Evolutionary conservation across 2,113 vertebrate genomes (phyloP), one percentile per base, ranked within the genome.

Genomic region (Psilopogon haemacephalus): DNA sequence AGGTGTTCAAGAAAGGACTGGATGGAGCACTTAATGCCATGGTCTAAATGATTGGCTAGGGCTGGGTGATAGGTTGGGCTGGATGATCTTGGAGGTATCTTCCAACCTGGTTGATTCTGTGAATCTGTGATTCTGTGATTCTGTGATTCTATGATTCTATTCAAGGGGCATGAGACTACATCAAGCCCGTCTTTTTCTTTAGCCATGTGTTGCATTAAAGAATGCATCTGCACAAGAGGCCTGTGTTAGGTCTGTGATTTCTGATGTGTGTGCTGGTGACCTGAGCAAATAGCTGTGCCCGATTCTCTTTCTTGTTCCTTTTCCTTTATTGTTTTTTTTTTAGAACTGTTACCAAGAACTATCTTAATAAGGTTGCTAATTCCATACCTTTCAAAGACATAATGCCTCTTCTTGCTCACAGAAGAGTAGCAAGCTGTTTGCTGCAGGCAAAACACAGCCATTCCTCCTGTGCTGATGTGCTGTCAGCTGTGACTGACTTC

Each of bases 251-350:
- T 64, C 68, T 76, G 70, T 56, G 74, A 37, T 83, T 92, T 59
- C 84, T 77, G 9, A 64, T 93, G 85, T 70, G 64, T 87, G 30
- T 73, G 71, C 84, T 89, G 72, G 26, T 93, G 84, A 92, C 78
- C 78, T 82, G 93, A 93, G 95, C 67, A 85, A 92, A 85, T n/a
- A 83, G 78, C 64, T 83, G 84, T 85, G 59, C 64, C 91, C 0
- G 3, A 52, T 64, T 93, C 69, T 85, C 85, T 60, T 76, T 90
- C 55, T 60, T 86, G 44, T 90, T 86, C 54, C 59, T 73, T 68
- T 86, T 91, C 78, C 82, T 89, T 91, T 89, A 86, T 72, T 74
- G 46, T 90, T 89, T 81, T 74, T 68, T 90, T 89, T 81, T 63
- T 58, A 46, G 38, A 80, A 30, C 56, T 67, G 74, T 56, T 37